Evolutionary conservation across 2,888 invertebrate genomes (phyloP).

Genomic region (Hypsopygia costalis): DNA sequence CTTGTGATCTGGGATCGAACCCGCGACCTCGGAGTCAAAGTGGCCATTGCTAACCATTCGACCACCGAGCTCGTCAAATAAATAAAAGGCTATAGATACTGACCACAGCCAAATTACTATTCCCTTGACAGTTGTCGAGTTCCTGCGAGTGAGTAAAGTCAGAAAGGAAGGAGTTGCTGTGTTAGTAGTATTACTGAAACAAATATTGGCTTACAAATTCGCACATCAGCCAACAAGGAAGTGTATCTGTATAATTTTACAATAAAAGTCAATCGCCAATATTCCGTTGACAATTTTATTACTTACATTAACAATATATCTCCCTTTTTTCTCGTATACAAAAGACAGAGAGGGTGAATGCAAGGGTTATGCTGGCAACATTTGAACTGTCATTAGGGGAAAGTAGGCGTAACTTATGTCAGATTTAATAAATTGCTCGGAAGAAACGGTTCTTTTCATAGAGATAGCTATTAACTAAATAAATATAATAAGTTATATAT

Average conservation of each 20-base stretch:
- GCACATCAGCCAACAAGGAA: conserved; percentile 16
- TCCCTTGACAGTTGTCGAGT: too few relatives aligned
- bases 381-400: conserved; percentile 54
- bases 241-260: conserved; percentile 54
- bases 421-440: conserved; percentile 67
- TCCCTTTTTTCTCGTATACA: conserved; percentile 21
- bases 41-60: too few relatives aligned
- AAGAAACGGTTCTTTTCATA: conserved; percentile 40
- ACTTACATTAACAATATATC: conserved; percentile 24
- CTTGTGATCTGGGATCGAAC: too few relatives aligned
- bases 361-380: conserved; percentile 36
- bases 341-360: conserved; percentile 25
- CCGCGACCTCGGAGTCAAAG: too few relatives aligned
- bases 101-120: too few relatives aligned
- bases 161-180: too few relatives aligned
- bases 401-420: conserved; percentile 67
- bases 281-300: conserved; percentile 46
- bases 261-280: conserved; percentile 49
- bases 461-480: not conserved
- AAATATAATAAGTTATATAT: not conserved
- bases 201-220: not conserved
- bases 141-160: too few relatives aligned
- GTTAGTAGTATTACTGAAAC: too few relatives aligned
- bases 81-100: too few relatives aligned
- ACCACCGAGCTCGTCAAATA: too few relatives aligned